phyloP scores from a whole-genome alignment of 2,888 invertebrate species.

The Drosophila conformis region DNA sequence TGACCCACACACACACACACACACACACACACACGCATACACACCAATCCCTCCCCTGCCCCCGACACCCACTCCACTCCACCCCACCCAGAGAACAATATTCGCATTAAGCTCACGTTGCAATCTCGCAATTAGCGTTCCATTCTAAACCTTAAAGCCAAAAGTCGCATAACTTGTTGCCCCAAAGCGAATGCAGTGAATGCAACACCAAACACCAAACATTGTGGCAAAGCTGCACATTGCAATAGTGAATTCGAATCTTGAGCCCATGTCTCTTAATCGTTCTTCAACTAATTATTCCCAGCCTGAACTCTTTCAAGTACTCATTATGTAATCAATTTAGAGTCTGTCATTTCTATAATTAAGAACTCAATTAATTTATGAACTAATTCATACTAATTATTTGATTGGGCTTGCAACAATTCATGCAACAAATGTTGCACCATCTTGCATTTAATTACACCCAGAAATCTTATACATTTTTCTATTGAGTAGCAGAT shows the following conservation, averaged over 20 bases:
- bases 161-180: slow-evolving; percentile 66
- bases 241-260: background rate
- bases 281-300: background rate
- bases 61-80: background rate
- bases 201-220: slow-evolving; percentile 3
- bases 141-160: slow-evolving; percentile 58
- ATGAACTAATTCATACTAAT: background rate
- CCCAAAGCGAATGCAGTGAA: slow-evolving; percentile 18
- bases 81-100: slow-evolving; percentile 27
- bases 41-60: background rate
- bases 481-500: too few species aligned
- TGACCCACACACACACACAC: background rate
- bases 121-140: slow-evolving; percentile 44
- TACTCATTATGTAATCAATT: too few species aligned
- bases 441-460: too few species aligned
- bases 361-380: background rate
- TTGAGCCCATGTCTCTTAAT: slow-evolving; percentile 11
- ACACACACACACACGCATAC: background rate
- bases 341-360: background rate
- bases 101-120: slow-evolving; percentile 48
- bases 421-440: background rate
- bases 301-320: too few species aligned
- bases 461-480: too few species aligned
- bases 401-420: background rate
- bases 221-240: slow-evolving; percentile 35